Evolutionary conservation across 2,797 vertebrate genomes (phyloP).

Genomic region (Chloroceryle amazona): DNA sequence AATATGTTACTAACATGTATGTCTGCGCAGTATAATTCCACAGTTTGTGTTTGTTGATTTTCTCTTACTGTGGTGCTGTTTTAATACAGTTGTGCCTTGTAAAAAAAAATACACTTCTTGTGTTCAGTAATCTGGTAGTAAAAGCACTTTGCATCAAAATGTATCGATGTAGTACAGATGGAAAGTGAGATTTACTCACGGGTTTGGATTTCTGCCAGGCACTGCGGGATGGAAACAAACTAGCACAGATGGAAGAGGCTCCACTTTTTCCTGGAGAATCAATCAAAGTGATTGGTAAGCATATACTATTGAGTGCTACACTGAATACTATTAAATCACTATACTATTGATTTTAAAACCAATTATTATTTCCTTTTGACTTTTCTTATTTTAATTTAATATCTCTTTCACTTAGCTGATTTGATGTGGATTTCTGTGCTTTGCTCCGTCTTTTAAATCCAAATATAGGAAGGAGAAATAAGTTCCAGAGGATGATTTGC

Average conservation of each 20-base stretch:
- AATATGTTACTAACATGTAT: conserved; percentile 1
- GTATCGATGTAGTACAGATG: conserved; percentile 7
- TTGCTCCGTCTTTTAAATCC: conserved; percentile 4
- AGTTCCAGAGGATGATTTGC: background rate
- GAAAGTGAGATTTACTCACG: conserved; percentile 70
- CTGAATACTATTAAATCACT: background rate
- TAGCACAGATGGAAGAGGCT: conserved; percentile 90
- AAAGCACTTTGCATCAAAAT: conserved; percentile 48
- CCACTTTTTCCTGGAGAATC: conserved; percentile 93
- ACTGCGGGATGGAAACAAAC: conserved; percentile 87
- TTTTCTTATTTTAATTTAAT: background rate
- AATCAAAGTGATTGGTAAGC: conserved; percentile 90
- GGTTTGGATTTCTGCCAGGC: conserved; percentile 80
- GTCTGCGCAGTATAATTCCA: conserved; percentile 16
- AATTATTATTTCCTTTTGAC: background rate
- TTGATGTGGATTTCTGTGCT: background rate
- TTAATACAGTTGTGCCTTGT: conserved; percentile 52
- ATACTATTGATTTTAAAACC: background rate
- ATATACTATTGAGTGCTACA: background rate
- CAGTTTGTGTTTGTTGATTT: background rate
- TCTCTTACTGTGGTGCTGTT: background rate
- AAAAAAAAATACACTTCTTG: conserved; percentile 28
- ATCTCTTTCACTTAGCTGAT: background rate
- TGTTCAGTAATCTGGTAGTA: conserved; percentile 58
- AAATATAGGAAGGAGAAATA: background rate